A percentile compares a stretch with the other conserved stretches of the same genome.
phyloP scores from a whole-genome alignment of 2,113 vertebrate species.

The Notarius quadriscutis region DNA sequence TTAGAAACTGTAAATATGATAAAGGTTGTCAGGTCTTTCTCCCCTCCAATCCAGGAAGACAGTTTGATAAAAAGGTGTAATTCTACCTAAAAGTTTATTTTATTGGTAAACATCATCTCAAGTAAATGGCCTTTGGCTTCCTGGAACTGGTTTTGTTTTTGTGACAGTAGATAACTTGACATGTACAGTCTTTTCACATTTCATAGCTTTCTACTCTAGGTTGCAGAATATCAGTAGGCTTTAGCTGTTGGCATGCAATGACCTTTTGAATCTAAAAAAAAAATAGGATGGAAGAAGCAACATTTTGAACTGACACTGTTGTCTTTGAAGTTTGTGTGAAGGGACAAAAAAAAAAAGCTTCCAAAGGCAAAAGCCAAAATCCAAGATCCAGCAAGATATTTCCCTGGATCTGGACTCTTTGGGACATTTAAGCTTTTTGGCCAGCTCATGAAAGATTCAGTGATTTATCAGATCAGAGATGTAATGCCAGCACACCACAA shows the following conservation, averaged over 20 bases:
- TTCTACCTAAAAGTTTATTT: neutral
- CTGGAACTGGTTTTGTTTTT: neutral
- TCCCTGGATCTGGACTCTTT: neutral
- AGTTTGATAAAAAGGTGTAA: constrained; percentile 6
- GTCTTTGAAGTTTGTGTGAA: constrained; percentile 13
- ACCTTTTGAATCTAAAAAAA: neutral
- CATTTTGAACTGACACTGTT: constrained; percentile 16
- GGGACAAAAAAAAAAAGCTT: neutral
- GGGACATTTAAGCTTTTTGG: constrained; percentile 22
- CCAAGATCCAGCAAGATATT: neutral
- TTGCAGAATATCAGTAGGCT: neutral
- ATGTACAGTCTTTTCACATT: neutral
- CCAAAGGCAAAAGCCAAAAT: neutral
- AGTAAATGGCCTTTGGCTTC: constrained; percentile 34
- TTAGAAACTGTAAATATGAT: neutral
- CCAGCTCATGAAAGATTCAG: neutral
- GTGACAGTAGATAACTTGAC: neutral
- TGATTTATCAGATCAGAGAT: constrained; percentile 11
- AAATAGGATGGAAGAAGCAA: neutral
- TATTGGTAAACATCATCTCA: constrained; percentile 30
- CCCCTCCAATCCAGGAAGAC: constrained; percentile 23
- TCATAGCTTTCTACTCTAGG: neutral
- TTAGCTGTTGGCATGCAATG: neutral
- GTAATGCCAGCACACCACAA: constrained; percentile 9
- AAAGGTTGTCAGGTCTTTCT: neutral